A percentile compares a stretch with the other conserved stretches of the same genome.
Conservation (phyloP, 2,113 vertebrate genomes). For the Phaethornis superciliosus region DNA sequence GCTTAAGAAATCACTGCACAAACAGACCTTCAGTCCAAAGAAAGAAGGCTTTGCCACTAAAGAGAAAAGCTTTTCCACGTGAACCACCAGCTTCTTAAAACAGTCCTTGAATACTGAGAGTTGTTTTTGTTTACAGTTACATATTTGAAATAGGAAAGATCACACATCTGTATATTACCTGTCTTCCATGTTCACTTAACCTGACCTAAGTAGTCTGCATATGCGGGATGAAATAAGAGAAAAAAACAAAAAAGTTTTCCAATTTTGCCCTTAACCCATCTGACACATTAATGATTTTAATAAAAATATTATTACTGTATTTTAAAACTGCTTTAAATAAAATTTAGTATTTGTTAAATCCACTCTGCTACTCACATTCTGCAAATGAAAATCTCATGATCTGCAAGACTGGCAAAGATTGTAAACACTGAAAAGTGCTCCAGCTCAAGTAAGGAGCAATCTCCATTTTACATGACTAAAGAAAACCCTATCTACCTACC, state of each 20-base stretch:
- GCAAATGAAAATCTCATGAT: background rate
- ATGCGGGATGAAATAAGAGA: background rate
- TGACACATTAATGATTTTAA: background rate
- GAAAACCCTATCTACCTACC: background rate
- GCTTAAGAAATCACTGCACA: background rate
- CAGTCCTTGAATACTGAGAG: background rate
- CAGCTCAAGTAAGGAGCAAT: background rate
- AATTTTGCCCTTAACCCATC: background rate
- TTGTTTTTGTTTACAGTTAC: background rate
- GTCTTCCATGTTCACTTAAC: background rate
- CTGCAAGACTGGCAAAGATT: background rate
- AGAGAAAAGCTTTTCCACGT: background rate
- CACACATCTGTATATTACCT: background rate
- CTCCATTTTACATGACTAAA: background rate
- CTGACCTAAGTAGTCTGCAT: background rate
- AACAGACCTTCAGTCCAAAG: background rate
- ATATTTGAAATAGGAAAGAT: background rate
- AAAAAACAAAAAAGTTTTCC: background rate
- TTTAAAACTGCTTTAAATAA: background rate
- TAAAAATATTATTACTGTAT: background rate
- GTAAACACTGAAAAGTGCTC: background rate
- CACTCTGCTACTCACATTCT: background rate
- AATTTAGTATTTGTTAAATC: background rate
- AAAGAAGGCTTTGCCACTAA: background rate
- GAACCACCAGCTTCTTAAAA: background rate